Evolutionary conservation across 2,797 vertebrate genomes (phyloP), one percentile per base, ranked within the genome.

Genomic region (Rhinatrema bivittatum): DNA sequence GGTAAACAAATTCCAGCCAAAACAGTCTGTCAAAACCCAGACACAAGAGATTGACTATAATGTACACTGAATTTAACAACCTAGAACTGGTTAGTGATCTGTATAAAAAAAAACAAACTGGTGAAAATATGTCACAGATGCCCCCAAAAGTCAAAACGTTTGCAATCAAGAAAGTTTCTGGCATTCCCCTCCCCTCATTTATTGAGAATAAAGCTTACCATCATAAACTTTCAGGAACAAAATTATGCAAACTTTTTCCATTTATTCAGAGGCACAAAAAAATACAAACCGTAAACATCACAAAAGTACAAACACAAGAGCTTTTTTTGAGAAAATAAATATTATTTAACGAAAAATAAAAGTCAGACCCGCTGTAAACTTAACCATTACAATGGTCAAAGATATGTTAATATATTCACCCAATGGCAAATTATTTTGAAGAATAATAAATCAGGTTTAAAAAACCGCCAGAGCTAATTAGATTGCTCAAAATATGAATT

Each of bases 161-260:
- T n/a, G 35, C 32, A 45, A 41, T 25, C 31, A 46, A 36, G 31
- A 60, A 61, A 33, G 45, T 30, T 50, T 74, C 59, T 42, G 40
- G 64, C 42, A 19, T 50, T 39, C 56, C 53, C 43, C 28, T 45
- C 57, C 40, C 60, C 42, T 17, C n/a, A n/a, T n/a, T n/a, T n/a
- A n/a, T n/a, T 4, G 31, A n/a, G 44, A 60, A 45, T 35, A 60
- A 68, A 29, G n/a, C n/a, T n/a, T 30, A 52, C 61, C 40, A 73
- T 84, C 72, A 73, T 66, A 36, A n/a, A 46, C 68, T 69, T 64
- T 51, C 78, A 68, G n/a, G n/a, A n/a, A n/a, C n/a, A 47, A 56
- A 37, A 56, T 55, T 62, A 44, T 65, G 46, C 57, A 62, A 64
- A 13, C 16, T 43, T 39, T 53, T 63, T 44, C 29, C 32, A 45